Conservation (phyloP, 2,888 invertebrate species). For the Argyresthia goedartella region DNA sequence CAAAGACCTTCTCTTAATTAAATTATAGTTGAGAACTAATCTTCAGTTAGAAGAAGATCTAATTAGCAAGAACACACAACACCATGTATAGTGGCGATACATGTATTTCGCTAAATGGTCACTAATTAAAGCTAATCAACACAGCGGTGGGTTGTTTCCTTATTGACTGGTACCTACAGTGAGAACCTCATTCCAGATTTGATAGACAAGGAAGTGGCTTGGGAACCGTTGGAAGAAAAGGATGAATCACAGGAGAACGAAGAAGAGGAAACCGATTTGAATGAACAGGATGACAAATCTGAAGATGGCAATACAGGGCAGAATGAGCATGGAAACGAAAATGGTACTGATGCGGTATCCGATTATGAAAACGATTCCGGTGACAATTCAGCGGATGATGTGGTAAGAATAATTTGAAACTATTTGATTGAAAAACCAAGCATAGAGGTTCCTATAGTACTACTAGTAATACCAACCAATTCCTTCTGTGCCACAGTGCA, state of each 20-base stretch:
- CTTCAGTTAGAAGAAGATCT: too few relatives aligned
- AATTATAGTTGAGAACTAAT: too few relatives aligned
- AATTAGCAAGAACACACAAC: too few relatives aligned
- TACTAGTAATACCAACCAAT: too few relatives aligned
- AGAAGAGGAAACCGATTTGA: conserved; percentile 12
- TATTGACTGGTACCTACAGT: too few relatives aligned
- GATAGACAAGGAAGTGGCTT: conserved; percentile 65
- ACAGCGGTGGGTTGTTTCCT: too few relatives aligned
- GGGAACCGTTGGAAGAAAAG: conserved; percentile 70
- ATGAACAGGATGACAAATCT: conserved; percentile 14
- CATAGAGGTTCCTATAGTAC: too few relatives aligned
- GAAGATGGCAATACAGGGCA: not conserved
- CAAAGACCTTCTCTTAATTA: too few relatives aligned
- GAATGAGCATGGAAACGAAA: conserved; percentile 29
- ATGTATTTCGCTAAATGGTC: too few relatives aligned
- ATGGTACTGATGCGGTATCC: conserved; percentile 28
- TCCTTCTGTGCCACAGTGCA: too few relatives aligned
- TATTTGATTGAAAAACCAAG: too few relatives aligned
- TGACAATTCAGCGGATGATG: not conserved
- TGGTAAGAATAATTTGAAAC: not conserved
- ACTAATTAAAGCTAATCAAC: too few relatives aligned
- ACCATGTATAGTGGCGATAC: not conserved
- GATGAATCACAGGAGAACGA: conserved; percentile 45
- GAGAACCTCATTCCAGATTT: conserved; percentile 37
- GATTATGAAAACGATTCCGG: conserved; percentile 13